phyloP scores from a whole-genome alignment of 2,888 invertebrate genomes.

The Eulithis testata region DNA sequence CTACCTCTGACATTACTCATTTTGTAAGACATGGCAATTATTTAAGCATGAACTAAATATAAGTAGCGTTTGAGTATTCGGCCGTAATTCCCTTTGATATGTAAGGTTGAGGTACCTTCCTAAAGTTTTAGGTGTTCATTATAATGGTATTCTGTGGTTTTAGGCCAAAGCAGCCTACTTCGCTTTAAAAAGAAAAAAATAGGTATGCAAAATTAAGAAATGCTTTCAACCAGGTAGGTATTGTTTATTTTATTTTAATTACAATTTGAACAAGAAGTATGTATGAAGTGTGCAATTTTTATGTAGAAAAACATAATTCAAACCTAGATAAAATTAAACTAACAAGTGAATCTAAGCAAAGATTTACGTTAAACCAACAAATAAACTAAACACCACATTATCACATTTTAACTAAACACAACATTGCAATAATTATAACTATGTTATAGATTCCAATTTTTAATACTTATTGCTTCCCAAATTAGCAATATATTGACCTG shows the following conservation, averaged over 20 bases:
- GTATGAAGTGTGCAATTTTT: slow-evolving; percentile 70
- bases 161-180: too few species aligned
- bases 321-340: slow-evolving; percentile 63
- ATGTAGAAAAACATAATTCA: slow-evolving; percentile 81
- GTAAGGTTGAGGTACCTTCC: too few species aligned
- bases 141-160: too few species aligned
- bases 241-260: slow-evolving; percentile 71
- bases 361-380: slow-evolving; percentile 66
- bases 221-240: slow-evolving; percentile 69
- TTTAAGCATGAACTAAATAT: too few species aligned
- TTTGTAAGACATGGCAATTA: too few species aligned
- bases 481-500: slow-evolving; percentile 59
- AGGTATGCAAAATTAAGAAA: slow-evolving; percentile 41
- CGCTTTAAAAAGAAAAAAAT: too few species aligned
- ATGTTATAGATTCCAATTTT: slow-evolving; percentile 64
- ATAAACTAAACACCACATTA: slow-evolving; percentile 67
- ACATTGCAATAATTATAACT: slow-evolving; percentile 61
- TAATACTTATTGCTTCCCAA: slow-evolving; percentile 72
- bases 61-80: too few species aligned
- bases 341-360: slow-evolving; percentile 44
- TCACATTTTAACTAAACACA: slow-evolving; percentile 81
- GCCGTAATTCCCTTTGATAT: too few species aligned
- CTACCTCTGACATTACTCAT: too few species aligned
- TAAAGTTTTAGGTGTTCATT: too few species aligned
- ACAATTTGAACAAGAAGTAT: slow-evolving; percentile 73